These are phyloP conservation scores for Melanotaenia pygmaea DNA, from an alignment of 2,797 vertebrate genomes.

Conservation along the genomic window DNA sequence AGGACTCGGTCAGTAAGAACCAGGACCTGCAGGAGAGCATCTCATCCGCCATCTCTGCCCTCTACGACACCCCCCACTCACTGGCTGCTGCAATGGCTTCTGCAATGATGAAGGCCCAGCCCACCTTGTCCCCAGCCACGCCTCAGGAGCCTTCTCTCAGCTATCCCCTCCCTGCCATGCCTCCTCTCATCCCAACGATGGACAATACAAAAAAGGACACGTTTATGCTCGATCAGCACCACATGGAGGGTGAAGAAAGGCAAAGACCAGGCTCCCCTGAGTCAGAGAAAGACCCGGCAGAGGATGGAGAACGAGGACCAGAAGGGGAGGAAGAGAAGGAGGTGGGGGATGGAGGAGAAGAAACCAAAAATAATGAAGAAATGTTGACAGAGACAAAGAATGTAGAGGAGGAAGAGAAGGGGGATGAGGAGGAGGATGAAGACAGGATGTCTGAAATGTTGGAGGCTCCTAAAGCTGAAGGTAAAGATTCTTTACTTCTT, in stretches of 20 bases:
- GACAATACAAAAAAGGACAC: slow-evolving; percentile 50
- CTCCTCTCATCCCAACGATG: slow-evolving; percentile 54
- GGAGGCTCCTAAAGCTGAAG: slow-evolving; percentile 64
- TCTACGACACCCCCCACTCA: slow-evolving; percentile 87
- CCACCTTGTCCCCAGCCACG: slow-evolving; percentile 57
- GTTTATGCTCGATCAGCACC: slow-evolving; percentile 36
- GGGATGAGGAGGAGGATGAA: slow-evolving; percentile 33
- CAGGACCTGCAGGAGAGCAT: slow-evolving; percentile 95
- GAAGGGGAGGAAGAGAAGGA: slow-evolving; percentile 31
- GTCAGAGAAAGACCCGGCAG: slow-evolving; percentile 27
- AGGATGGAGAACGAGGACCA: slow-evolving; percentile 24
- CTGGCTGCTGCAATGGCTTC: slow-evolving; percentile 72
- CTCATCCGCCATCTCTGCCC: slow-evolving; percentile 92
- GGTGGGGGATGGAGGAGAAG: slow-evolving; percentile 26
- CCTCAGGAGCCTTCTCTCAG: slow-evolving; percentile 62
- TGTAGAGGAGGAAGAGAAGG: slow-evolving; percentile 3
- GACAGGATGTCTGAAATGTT: slow-evolving; percentile 41
- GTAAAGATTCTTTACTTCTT: slow-evolving; percentile 41
- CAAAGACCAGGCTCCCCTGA: slow-evolving; percentile 14
- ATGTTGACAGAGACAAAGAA: slow-evolving; percentile 11
- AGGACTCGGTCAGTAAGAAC: slow-evolving; percentile 93
- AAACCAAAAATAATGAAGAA: slow-evolving; percentile 38
- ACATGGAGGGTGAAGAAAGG: slow-evolving; percentile 27
- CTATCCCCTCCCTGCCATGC: slow-evolving; percentile 64
- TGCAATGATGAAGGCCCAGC: slow-evolving; percentile 66